Conservation (phyloP, 2,888 invertebrate genomes). For the Arctia plantaginis region DNA sequence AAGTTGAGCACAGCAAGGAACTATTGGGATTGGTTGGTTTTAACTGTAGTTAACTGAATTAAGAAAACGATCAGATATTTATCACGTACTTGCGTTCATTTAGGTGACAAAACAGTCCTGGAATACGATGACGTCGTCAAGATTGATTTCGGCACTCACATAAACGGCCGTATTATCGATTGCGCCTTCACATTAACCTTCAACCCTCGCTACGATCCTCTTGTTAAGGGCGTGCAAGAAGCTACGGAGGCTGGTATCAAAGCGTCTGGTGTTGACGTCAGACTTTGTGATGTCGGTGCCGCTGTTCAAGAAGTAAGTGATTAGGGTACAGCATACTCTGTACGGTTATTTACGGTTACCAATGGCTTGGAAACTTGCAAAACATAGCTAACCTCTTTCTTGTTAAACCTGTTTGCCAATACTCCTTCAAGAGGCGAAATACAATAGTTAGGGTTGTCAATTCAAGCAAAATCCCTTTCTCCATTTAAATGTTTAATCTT, state of each 20-base stretch:
- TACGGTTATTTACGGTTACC: neutral
- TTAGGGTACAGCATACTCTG: neutral
- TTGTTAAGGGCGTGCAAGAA: slow-evolving; percentile 98
- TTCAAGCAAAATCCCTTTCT: neutral
- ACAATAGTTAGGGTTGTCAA: neutral
- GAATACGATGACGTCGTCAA: slow-evolving; percentile 99
- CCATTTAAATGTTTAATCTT: neutral
- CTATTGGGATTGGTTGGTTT: neutral
- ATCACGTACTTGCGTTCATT: slow-evolving; percentile 13
- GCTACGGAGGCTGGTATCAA: slow-evolving; percentile 99
- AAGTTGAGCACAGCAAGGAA: no score
- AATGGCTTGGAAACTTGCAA: neutral
- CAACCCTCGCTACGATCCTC: slow-evolving; percentile 97
- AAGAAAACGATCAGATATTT: neutral
- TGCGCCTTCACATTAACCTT: slow-evolving; percentile 99
- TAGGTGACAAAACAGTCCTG: slow-evolving; percentile 96
- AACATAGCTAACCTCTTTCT: neutral
- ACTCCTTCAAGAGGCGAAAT: neutral
- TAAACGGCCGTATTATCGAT: slow-evolving; percentile 99
- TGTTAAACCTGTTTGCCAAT: neutral
- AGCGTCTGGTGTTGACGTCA: slow-evolving; percentile 98
- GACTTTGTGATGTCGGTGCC: slow-evolving; percentile 98
- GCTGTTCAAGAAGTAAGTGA: slow-evolving; percentile 94
- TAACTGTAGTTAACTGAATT: no score
- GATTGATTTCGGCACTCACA: slow-evolving; percentile 99